Evolutionary conservation across 1,140 invertebrate genomes (phyloP).

Genomic region (Phocides pigmalion): DNA sequence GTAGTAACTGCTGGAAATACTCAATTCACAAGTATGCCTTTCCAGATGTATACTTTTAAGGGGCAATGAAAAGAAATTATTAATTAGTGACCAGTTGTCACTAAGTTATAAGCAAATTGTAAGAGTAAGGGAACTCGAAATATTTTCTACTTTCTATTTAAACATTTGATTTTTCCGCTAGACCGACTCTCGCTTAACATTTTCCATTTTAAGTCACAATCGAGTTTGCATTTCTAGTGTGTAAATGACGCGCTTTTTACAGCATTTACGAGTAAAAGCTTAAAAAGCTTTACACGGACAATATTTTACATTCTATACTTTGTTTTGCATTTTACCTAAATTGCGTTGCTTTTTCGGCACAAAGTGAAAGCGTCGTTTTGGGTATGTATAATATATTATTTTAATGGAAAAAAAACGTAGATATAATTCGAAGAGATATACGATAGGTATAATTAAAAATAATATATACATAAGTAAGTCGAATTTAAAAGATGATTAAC

Average conservation of each 20-base stretch:
- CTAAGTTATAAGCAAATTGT: too few relatives aligned
- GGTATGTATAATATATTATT: not conserved
- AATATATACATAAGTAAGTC: too few relatives aligned
- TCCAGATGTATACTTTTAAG: too few relatives aligned
- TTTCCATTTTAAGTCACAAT: slow-evolving; percentile 14
- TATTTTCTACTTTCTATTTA: not conserved
- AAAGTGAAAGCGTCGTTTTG: not conserved
- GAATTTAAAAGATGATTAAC: too few relatives aligned
- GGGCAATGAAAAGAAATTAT: too few relatives aligned
- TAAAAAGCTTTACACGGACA: slow-evolving; percentile 18
- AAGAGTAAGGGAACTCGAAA: too few relatives aligned
- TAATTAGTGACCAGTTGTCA: not conserved
- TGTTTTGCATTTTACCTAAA: slow-evolving; percentile 21
- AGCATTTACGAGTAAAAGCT: slow-evolving; percentile 18
- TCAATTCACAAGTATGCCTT: too few relatives aligned
- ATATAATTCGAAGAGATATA: too few relatives aligned
- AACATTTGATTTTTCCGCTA: not conserved
- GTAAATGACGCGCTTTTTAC: slow-evolving; percentile 24
- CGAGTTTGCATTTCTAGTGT: slow-evolving; percentile 6
- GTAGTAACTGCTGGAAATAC: too few relatives aligned
- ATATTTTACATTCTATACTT: slow-evolving; percentile 16
- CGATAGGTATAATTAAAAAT: too few relatives aligned
- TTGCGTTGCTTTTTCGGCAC: slow-evolving; percentile 15
- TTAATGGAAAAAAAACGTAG: too few relatives aligned
- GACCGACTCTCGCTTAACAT: not conserved